phyloP scores from a whole-genome alignment of 2,797 vertebrate genomes.

The Clamator glandarius region DNA sequence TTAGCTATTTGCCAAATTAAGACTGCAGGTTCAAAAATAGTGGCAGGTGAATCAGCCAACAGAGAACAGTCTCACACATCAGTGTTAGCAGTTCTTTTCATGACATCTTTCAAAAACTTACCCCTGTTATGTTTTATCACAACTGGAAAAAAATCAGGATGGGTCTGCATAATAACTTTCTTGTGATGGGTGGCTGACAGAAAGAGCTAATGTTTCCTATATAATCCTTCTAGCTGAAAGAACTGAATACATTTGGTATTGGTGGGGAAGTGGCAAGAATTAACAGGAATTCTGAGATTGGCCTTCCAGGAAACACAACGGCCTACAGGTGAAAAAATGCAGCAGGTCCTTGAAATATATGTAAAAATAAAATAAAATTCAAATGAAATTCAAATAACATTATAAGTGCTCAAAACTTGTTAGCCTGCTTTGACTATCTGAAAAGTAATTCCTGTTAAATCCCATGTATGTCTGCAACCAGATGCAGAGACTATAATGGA shows the following conservation, averaged over 20 bases:
- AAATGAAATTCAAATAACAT: not conserved
- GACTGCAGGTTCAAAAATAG: not conserved
- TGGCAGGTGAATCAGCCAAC: not conserved
- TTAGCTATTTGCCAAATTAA: not conserved
- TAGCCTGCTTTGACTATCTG: slow-evolving; percentile 1
- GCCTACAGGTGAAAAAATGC: not conserved
- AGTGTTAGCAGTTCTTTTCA: not conserved
- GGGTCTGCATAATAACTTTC: not conserved
- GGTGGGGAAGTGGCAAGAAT: not conserved
- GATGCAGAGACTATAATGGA: not conserved
- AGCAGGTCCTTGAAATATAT: not conserved
- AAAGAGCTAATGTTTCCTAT: not conserved
- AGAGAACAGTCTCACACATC: not conserved
- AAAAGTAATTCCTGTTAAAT: not conserved
- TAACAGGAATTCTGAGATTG: not conserved
- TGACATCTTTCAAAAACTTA: not conserved
- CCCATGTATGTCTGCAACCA: not conserved
- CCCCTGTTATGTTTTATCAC: not conserved
- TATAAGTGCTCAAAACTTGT: not conserved
- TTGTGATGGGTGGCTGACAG: not conserved
- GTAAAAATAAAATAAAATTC: not conserved
- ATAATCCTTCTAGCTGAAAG: not conserved
- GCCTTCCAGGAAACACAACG: not conserved
- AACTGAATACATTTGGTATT: not conserved
- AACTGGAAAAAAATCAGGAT: not conserved